Base-by-base conservation (phyloP, 1,140 invertebrate genomes). In the Schlechtendalia chinensis region DNA sequence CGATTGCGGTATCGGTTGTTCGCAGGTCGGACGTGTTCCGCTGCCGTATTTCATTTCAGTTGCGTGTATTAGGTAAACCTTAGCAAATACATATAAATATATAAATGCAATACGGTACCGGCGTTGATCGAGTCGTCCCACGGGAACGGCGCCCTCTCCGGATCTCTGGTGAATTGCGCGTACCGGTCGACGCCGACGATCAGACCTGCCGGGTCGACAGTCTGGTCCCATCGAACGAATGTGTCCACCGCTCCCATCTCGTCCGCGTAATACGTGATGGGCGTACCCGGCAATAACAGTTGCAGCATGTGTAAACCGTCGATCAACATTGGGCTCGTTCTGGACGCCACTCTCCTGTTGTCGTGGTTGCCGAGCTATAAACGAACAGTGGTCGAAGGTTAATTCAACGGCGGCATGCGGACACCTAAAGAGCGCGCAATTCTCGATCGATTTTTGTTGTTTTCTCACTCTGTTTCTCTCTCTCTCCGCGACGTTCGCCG, bases 241-340 rank as follows among this genome's bases (percentile, higher is more conserved):
- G 69, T 79, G 39, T 82, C 50, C 24, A 59, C 24, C 8, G 80
- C 50, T 6, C 83, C 83, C 11, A 83, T 24, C 65, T 83, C 83
- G 45, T 83, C 82, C 14, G 77, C 83, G 47, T 83, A 72, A 53
- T 83, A 83, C 3, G 82, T 77, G 10, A 83, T 58, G 2, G 82
- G 58, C 0, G 89, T 89, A 17, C 94, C 94, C 16, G 93, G 92
- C n/a, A 96, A 85, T 5, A 93, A 86, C 82, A 93, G 85, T 10
- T 90, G 86, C 61, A 96, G 83, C 89, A 93, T 93, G 82, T 92
- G 91, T 83, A 94, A 87, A 12, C 89, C 90, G 85, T 94, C 93
- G 1, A 91, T 88, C 80, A 89, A 86, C 53, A 89, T 86, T 0
- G 87, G 84, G 5, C 90, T 89, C 82, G 90, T 90, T 77, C 92